Evolutionary conservation across 2,888 invertebrate species (phyloP).

Genomic region (Arrhopalites spinosus): DNA sequence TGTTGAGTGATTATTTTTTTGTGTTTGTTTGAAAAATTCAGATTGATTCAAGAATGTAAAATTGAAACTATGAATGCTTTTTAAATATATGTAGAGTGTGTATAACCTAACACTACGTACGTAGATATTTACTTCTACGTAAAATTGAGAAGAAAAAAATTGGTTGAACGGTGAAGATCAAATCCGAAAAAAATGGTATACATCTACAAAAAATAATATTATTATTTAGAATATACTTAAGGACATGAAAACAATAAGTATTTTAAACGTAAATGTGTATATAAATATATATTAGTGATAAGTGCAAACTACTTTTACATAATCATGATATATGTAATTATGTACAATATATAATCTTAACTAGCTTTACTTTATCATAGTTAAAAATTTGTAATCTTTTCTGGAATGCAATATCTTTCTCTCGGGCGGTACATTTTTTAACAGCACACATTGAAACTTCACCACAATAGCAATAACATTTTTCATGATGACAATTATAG

Average conservation of each 20-base stretch:
- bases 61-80: neutral
- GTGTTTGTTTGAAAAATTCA: too few relatives aligned
- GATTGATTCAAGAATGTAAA: neutral
- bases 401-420: slow-evolving; percentile 17
- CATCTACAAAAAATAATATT: neutral
- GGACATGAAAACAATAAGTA: slow-evolving; percentile 1
- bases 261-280: neutral
- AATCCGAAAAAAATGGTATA: neutral
- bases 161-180: neutral
- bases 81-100: neutral
- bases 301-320: neutral
- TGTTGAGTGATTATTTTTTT: too few relatives aligned
- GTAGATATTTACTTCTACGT: too few relatives aligned
- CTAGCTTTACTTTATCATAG: neutral
- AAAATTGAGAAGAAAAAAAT: neutral
- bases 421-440: slow-evolving; percentile 24
- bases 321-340: neutral
- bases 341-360: neutral
- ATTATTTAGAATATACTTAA: neutral
- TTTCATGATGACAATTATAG: neutral
- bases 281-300: neutral
- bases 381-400: slow-evolving; percentile 23
- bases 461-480: neutral
- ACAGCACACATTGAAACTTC: neutral
- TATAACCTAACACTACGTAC: neutral